A percentile compares a stretch with the other conserved stretches of the same genome.
These are phyloP conservation scores for Muscicapa comitata DNA, from an alignment of 2,797 vertebrate species.

Conservation along the genomic window DNA sequence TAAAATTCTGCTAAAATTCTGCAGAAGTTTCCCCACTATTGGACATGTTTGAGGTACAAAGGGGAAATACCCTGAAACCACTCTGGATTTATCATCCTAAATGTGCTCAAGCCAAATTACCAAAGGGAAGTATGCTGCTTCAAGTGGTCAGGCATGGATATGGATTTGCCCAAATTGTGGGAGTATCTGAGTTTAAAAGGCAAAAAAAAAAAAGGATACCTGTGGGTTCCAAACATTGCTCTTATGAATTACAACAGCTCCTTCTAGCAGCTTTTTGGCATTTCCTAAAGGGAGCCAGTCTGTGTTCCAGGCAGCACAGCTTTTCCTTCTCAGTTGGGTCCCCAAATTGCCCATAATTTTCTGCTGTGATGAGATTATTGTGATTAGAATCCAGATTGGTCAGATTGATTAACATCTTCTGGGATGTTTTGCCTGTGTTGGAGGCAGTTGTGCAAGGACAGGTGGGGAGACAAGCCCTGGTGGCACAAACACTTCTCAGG, in stretches of 20 bases:
- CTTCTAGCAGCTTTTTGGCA: neutral
- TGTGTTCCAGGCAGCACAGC: neutral
- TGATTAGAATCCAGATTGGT: neutral
- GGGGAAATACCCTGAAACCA: accelerated
- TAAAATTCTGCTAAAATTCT: neutral
- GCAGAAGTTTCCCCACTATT: neutral
- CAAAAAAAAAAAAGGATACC: neutral
- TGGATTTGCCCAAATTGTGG: neutral
- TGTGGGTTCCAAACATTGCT: neutral
- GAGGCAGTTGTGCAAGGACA: neutral
- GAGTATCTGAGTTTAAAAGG: neutral
- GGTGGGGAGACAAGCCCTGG: neutral
- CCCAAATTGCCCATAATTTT: neutral
- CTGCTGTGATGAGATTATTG: neutral
- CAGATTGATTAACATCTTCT: neutral
- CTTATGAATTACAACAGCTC: neutral
- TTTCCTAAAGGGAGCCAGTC: neutral
- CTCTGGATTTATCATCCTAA: neutral
- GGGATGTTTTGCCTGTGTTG: neutral
- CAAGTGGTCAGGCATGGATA: neutral
- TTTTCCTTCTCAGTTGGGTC: neutral
- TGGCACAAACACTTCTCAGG: neutral
- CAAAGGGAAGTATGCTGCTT: neutral
- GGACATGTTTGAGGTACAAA: neutral
- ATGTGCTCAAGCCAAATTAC: neutral